Conservation (phyloP, 2,113 vertebrate genomes). For the Bubo scandiacus region DNA sequence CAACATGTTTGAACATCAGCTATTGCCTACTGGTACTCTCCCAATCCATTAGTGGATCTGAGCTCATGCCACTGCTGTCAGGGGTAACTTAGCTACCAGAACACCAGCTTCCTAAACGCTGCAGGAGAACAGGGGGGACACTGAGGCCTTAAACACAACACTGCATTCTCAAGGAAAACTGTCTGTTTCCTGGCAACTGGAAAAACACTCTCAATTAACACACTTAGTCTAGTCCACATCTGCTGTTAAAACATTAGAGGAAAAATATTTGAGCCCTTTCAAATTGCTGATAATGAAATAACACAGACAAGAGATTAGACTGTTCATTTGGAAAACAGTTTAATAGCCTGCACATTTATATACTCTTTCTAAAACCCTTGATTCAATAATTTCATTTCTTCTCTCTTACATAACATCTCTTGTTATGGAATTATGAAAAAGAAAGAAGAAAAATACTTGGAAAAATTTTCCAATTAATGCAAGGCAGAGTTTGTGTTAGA, state of each 20-base stretch:
- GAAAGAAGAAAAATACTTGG: neutral
- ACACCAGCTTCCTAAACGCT: constrained; percentile 22
- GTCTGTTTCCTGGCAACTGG: constrained; percentile 72
- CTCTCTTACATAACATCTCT: neutral
- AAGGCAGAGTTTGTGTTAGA: neutral
- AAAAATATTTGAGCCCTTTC: constrained; percentile 52
- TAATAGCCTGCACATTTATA: constrained; percentile 34
- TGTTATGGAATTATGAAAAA: neutral
- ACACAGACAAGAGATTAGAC: constrained; percentile 35
- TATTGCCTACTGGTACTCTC: neutral
- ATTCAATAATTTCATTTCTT: neutral
- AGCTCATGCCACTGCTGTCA: neutral
- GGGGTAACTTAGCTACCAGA: constrained; percentile 6
- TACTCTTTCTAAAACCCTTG: constrained; percentile 1
- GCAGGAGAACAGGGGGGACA: constrained; percentile 43
- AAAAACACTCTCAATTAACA: constrained; percentile 71
- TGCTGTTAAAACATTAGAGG: constrained; percentile 59
- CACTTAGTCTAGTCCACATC: constrained; percentile 59
- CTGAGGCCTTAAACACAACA: constrained; percentile 39
- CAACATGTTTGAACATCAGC: neutral
- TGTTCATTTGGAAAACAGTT: constrained; percentile 49
- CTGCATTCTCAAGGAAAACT: constrained; percentile 61
- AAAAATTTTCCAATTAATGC: neutral
- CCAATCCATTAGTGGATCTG: neutral
- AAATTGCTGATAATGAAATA: constrained; percentile 39